A percentile compares a stretch with the other conserved stretches of the same genome.
Evolutionary conservation across 1,140 invertebrate species (phyloP).

Genomic region (Nasonia giraulti): DNA sequence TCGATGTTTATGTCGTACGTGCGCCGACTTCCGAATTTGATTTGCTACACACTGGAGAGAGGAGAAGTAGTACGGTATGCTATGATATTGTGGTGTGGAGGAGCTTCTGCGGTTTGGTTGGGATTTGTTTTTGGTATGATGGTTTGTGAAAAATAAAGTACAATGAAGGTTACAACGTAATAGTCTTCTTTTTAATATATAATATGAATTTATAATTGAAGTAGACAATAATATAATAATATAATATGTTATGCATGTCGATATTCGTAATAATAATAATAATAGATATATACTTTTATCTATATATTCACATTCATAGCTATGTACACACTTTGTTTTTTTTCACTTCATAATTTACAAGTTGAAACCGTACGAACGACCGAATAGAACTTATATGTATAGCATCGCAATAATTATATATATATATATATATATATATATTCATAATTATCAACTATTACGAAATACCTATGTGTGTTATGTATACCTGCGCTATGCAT

Average conservation of each 20-base stretch:
- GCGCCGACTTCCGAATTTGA: conserved; percentile 60
- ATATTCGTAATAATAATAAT: conserved; percentile 64
- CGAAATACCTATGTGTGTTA: conserved; percentile 54
- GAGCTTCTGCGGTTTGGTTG: not conserved
- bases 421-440: conserved; percentile 46
- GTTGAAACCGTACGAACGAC: conserved; percentile 69
- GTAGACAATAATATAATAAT: conserved; percentile 73
- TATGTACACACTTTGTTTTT: conserved; percentile 66
- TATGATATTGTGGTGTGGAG: not conserved
- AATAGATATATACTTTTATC: conserved; percentile 71
- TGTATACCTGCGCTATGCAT: conserved; percentile 63
- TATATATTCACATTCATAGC: conserved; percentile 74
- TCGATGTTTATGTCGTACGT: conserved; percentile 61
- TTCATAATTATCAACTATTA: conserved; percentile 54
- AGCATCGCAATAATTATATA: conserved; percentile 62
- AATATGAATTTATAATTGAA: conserved; percentile 72
- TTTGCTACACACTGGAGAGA: no score
- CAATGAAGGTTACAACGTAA: conserved; percentile 67
- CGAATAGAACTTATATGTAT: conserved; percentile 59
- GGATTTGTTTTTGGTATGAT: no score
- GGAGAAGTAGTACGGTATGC: not conserved
- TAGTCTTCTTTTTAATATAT: conserved; percentile 74
- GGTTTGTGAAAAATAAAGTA: conserved; percentile 47
- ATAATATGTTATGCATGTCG: conserved; percentile 53
- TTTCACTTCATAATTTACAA: conserved; percentile 68